phyloP scores from a whole-genome alignment of 2,113 vertebrate species.

The Atrichornis clamosus region DNA sequence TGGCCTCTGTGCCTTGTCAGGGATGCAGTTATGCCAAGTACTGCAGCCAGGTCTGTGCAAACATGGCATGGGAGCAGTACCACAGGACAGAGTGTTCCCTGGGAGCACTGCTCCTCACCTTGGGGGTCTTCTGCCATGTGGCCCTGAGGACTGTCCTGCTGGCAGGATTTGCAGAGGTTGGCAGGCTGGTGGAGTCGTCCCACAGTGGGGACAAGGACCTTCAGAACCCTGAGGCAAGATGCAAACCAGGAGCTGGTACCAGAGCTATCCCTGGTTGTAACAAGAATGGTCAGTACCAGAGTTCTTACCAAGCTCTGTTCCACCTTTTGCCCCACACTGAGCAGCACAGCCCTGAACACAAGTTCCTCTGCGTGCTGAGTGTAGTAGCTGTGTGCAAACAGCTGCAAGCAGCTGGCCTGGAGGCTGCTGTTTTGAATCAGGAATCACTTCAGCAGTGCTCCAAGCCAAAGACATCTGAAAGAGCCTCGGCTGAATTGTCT shows the following conservation, averaged over 20 bases:
- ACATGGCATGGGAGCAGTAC: slow-evolving; percentile 82
- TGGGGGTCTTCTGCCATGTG: slow-evolving; percentile 85
- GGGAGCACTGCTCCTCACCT: slow-evolving; percentile 73
- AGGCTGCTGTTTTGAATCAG: not conserved
- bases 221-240: not conserved
- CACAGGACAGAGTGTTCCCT: slow-evolving; percentile 85
- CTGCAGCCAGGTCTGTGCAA: slow-evolving; percentile 79
- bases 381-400: slow-evolving; percentile 75
- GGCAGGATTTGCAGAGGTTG: slow-evolving; percentile 75
- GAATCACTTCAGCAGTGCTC: not conserved
- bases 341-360: slow-evolving; percentile 74
- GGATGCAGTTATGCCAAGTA: slow-evolving; percentile 87
- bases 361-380: slow-evolving; percentile 83
- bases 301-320: slow-evolving; percentile 80
- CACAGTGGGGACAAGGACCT: not conserved
- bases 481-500: not conserved
- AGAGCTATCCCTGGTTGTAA: slow-evolving; percentile 50
- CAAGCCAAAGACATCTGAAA: not conserved
- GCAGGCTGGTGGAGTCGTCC: not conserved
- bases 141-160: slow-evolving; percentile 83
- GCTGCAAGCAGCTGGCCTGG: slow-evolving; percentile 60
- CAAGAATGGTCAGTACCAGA: slow-evolving; percentile 52
- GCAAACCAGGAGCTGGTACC: not conserved
- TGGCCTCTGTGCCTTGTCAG: slow-evolving; percentile 77
- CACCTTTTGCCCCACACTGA: slow-evolving; percentile 82